Evolutionary conservation across 2,888 invertebrate species (phyloP).

Genomic region (Polymixis lichenea): DNA sequence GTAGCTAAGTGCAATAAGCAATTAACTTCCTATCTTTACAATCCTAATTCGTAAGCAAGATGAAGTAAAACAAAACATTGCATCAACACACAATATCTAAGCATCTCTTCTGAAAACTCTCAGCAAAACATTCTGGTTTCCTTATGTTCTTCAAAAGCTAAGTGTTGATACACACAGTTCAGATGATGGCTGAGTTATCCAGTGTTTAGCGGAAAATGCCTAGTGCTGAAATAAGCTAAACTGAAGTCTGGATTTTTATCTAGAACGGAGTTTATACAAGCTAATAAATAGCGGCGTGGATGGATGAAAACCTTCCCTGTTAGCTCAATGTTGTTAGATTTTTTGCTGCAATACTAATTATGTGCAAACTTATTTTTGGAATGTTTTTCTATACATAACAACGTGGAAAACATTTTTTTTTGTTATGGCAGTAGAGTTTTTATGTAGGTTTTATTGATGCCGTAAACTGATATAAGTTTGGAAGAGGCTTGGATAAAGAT

Average conservation of each 20-base stretch:
- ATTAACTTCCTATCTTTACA: conserved; percentile 26
- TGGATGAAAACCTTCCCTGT: conserved; percentile 51
- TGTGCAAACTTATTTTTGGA: conserved; percentile 53
- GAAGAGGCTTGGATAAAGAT: not conserved
- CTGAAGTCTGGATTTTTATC: conserved; percentile 59
- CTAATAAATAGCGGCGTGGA: conserved; percentile 56
- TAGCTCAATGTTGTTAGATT: conserved; percentile 16
- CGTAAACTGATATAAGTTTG: not conserved
- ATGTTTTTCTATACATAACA: conserved; percentile 29
- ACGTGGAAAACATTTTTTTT: conserved; percentile 5
- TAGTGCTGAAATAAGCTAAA: conserved; percentile 59
- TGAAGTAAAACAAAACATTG: conserved; percentile 37
- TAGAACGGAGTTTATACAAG: conserved; percentile 62
- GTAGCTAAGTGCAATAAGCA: conserved; percentile 15
- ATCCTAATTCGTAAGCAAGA: conserved; percentile 15
- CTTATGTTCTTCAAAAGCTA: conserved; percentile 41
- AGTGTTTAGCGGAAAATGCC: conserved; percentile 53
- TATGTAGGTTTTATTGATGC: conserved; percentile 15
- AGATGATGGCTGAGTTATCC: conserved; percentile 45
- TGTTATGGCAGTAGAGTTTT: not conserved
- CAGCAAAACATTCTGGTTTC: conserved; percentile 42
- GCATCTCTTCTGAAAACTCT: conserved; percentile 25
- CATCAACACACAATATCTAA: conserved; percentile 42
- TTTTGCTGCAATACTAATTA: conserved; percentile 48
- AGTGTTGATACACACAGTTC: conserved; percentile 54